phyloP scores from a whole-genome alignment of 2,113 vertebrate genomes.

The Nothoprocta pentlandii region DNA sequence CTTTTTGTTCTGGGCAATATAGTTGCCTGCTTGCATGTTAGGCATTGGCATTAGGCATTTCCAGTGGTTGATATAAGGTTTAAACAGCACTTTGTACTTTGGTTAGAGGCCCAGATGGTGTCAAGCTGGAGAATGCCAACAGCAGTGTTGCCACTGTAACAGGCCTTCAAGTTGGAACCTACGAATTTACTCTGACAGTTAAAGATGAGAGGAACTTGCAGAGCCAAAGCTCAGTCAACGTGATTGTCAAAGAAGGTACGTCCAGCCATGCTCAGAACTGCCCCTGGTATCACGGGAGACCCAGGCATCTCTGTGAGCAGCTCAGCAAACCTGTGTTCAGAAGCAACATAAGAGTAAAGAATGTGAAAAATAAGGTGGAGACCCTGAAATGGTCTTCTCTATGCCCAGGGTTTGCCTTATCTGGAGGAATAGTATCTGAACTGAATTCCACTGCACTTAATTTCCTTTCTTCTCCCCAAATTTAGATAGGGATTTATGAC shows the following conservation, averaged over 20 bases:
- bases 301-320: not conserved
- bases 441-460: not conserved
- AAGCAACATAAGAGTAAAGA: not conserved
- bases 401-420: not conserved
- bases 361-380: not conserved
- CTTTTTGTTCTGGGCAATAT: not conserved
- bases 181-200: conserved; percentile 92
- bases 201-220: conserved; percentile 91
- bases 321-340: not conserved
- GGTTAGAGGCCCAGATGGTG: conserved; percentile 89
- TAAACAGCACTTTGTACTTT: conserved; percentile 14
- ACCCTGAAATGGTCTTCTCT: not conserved
- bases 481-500: not conserved
- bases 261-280: not conserved
- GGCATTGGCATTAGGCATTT: not conserved
- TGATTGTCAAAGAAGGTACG: conserved; percentile 94
- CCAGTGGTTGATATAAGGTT: not conserved
- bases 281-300: not conserved
- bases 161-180: conserved; percentile 90
- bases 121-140: conserved; percentile 92
- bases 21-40: not conserved
- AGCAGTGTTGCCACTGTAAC: conserved; percentile 88
- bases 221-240: conserved; percentile 87
- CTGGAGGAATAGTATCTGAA: not conserved
- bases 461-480: not conserved